Base-by-base conservation (phyloP, 2,113 vertebrate genomes). In the Regulus satrapa region DNA sequence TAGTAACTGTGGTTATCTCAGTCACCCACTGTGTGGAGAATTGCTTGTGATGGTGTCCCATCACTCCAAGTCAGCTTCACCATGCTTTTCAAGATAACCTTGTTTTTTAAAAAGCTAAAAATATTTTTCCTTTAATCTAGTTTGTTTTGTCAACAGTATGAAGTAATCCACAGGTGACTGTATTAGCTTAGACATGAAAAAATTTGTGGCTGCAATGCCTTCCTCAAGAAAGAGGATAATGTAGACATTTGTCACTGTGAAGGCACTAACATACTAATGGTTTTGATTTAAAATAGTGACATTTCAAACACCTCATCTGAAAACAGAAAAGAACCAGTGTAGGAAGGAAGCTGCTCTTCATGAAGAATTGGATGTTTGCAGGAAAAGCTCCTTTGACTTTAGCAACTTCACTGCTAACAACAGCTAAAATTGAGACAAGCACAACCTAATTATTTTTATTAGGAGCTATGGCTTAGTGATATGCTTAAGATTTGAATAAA, bases 161-260 rank as follows among this genome's bases (percentile, higher is more conserved):
- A 76, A 66, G 52, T 62, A 80, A 95, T 88, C 46, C 41, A 86
- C 71, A 71, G 66, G 31, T 88, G 75, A 62, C 78, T 66, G 10
- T 72, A 79, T 77, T 79, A 69, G 12, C 34, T 85, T 36, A 85
- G 85, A 85, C 71, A 67, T 79, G 81, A 93, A 96, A 96, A 95
- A 89, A 85, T 79, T 73, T 4, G 26, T 77, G 55, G 62, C 59
- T 94, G 74, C 31, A 36, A 46, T 77, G 51, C 46, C 38, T 74
- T 73, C 28, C 51, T 77, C 46, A 51, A 79, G 59, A 66, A 87
- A 88, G 14, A 83, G 28, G 51, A 69, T 63, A 67, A 45, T 62
- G 32, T 66, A 51, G 46, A 67, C 9, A 71, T 96, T 94, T 96
- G 52, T 90, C 59, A 83, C 10, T 63, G 85, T 67, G 87, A 45